Base-by-base conservation (phyloP, 2,888 invertebrate genomes). In the Cephus sareptanus region DNA sequence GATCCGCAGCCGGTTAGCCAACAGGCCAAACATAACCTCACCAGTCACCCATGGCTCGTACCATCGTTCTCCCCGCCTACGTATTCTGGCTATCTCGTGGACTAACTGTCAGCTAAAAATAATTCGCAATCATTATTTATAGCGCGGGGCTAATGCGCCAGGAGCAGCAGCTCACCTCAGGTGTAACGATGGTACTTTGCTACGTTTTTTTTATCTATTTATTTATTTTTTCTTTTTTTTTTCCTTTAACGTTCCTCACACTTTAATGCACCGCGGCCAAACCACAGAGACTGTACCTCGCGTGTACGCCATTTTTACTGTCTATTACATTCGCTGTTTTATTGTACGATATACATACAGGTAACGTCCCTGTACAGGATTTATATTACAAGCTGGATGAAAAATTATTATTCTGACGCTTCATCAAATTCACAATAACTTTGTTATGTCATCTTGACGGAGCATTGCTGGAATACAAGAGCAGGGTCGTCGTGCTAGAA, bases 121-220 rank as follows among this genome's bases (percentile, higher is more conserved):
- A 86, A 83, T 83, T 79, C 79, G 76, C 81, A 77, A 77, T 81
- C 78, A 80, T 84, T 85, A 85, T 83, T 85, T 83, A 82, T 84
- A 82, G 78, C 80, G 71, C 71, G 71, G 71, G 31, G 71, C 71
- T 13, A 33, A 40, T 37, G 68, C 33, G 4, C 40, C n/a, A 31
- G 37, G 56, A 56, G 56, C 15, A 23, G 9, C 15, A 23, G 9
- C 15, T 56, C 56, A 23, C 23, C 23, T 56, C 56, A 56, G 56
- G 56, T 56, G 56, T 56, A 56, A 23, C 56, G 15, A 6, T 23
- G 56, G 23, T 56, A 56, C 23, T 23, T 56, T 56, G 56, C 56
- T 56, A 23, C 23, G 23, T 56, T 40, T 56, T 56, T 23, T 13
- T 13, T 31, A 31, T 31, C 31, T 31, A 1, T 31, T 31, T 34